phyloP scores from a whole-genome alignment of 2,113 vertebrate species.

The Petrocephalus microphthalmus region DNA sequence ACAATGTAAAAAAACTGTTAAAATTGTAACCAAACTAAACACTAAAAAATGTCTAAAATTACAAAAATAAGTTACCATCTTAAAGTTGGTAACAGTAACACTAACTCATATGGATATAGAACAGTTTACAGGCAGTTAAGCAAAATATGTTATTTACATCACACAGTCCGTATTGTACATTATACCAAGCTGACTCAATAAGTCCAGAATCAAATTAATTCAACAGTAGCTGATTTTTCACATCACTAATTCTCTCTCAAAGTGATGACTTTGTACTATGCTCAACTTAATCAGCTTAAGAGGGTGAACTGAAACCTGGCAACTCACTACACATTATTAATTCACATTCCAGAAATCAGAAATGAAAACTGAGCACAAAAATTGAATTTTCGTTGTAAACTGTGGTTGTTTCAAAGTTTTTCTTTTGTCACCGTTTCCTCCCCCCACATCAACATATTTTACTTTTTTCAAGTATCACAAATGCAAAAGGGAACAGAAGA shows the following conservation, averaged over 20 bases:
- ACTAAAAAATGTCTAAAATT: neutral
- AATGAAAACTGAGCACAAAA: neutral
- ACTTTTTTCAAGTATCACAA: neutral
- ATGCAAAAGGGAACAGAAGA: neutral
- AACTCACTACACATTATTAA: neutral
- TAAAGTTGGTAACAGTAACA: neutral
- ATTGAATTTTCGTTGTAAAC: neutral
- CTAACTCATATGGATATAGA: neutral
- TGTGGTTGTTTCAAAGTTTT: neutral
- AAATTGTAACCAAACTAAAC: neutral
- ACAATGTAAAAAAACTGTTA: neutral
- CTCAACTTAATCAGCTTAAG: neutral
- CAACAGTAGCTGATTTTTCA: neutral
- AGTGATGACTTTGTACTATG: neutral
- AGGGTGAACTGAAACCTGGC: neutral
- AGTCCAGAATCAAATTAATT: neutral
- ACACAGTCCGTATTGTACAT: neutral
- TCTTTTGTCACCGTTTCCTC: too few relatives aligned
- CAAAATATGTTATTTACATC: neutral
- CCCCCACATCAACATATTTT: neutral
- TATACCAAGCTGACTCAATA: neutral
- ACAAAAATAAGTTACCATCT: neutral
- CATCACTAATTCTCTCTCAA: neutral
- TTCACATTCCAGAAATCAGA: neutral
- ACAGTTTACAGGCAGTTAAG: neutral